These are phyloP conservation scores for Samia ricini DNA, from an alignment of 1,140 invertebrate species.

Conservation along the genomic window DNA sequence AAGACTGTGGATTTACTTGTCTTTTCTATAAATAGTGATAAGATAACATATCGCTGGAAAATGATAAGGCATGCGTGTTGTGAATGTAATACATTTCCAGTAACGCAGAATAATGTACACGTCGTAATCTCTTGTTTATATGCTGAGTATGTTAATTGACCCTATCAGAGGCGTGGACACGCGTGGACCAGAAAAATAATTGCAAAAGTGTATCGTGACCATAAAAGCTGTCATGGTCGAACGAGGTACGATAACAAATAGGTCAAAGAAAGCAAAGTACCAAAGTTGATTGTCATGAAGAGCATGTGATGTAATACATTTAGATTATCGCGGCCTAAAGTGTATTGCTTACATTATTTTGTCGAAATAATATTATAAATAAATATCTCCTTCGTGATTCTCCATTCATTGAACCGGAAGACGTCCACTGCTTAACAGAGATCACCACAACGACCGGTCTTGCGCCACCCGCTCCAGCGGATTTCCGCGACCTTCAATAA, in stretches of 20 bases:
- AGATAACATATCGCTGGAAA: conserved; percentile 13
- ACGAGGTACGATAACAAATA: conserved; percentile 40
- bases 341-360: background rate
- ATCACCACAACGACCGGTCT: too few species aligned
- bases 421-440: too few species aligned
- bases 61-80: conserved; percentile 21
- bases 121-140: background rate
- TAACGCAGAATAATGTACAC: conserved; percentile 1
- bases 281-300: conserved; percentile 18
- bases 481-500: too few species aligned
- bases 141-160: background rate
- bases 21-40: conserved; percentile 28
- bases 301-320: conserved; percentile 30
- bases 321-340: background rate
- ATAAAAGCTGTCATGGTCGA: conserved; percentile 22
- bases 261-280: conserved; percentile 52
- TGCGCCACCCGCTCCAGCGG: too few species aligned
- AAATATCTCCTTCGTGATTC: background rate
- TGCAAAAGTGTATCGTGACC: conserved; percentile 16
- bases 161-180: background rate
- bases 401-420: too few species aligned
- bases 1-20: conserved; percentile 23
- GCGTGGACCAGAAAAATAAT: background rate
- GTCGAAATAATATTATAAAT: background rate
- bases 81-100: conserved; percentile 17